phyloP scores from a whole-genome alignment of 1,140 invertebrate genomes.

The Drosophila pachea region DNA sequence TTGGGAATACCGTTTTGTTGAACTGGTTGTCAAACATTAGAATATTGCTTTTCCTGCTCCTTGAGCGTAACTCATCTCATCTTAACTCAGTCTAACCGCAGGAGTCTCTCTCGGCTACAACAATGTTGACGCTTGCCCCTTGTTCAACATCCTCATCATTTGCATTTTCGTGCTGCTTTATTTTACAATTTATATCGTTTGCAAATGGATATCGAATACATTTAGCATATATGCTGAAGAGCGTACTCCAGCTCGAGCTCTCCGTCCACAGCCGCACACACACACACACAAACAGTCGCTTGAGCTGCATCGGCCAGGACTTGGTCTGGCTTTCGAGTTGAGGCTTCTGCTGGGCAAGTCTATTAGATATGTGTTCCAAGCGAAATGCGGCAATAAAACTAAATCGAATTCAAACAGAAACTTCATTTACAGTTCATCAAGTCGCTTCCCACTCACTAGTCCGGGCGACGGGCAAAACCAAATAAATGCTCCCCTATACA shows the following conservation, averaged over 20 bases:
- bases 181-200: conserved; percentile 42
- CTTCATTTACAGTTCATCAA: conserved; percentile 74
- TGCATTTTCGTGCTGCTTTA: conserved; percentile 36
- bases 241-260: neutral
- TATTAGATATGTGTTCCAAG: conserved; percentile 50
- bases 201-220: conserved; percentile 42
- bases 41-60: conserved; percentile 21
- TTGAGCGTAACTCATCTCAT: conserved; percentile 11
- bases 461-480: conserved; percentile 14
- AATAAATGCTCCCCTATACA: conserved; percentile 32
- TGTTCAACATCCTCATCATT: conserved; percentile 10
- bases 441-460: conserved; percentile 18
- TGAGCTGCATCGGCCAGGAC: neutral
- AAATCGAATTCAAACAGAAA: conserved; percentile 72
- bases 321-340: conserved; percentile 10
- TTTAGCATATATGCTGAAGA: conserved; percentile 18
- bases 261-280: conserved; percentile 23
- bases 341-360: conserved; percentile 21
- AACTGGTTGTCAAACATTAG: conserved; percentile 8
- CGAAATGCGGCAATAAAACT: conserved; percentile 60
- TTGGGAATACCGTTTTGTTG: neutral
- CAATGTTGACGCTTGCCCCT: conserved; percentile 1
- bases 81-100: conserved; percentile 29
- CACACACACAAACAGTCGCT: conserved; percentile 12
- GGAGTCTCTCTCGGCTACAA: conserved; percentile 2